phyloP scores from a whole-genome alignment of 30 jellyfish, hydroid and myxozoan genomes.

The Phacellophora camtschatica region DNA sequence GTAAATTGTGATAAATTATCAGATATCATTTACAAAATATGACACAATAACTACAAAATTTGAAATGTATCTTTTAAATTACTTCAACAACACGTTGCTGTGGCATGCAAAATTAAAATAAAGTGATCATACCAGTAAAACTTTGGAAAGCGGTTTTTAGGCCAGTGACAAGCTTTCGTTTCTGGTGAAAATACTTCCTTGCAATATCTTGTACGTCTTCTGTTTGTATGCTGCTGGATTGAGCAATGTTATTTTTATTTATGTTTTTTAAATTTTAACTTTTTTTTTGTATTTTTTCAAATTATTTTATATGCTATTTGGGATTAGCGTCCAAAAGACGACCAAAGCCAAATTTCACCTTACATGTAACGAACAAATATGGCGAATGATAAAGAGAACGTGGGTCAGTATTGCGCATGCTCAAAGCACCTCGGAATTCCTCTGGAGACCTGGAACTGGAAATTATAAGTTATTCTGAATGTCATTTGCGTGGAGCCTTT shows the following conservation, averaged over 20 bases:
- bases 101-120: too few species aligned
- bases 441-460: slow-evolving; percentile 10
- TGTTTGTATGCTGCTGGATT: background rate
- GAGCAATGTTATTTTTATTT: slow-evolving; percentile 5
- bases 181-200: slow-evolving; percentile 5
- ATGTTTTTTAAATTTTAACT: slow-evolving; percentile 2
- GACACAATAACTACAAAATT: too few species aligned
- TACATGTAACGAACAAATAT: slow-evolving; percentile 51
- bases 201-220: background rate
- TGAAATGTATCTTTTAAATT: too few species aligned
- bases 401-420: slow-evolving; percentile 65
- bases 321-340: slow-evolving; percentile 66
- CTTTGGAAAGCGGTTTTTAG: too few species aligned
- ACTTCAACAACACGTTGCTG: too few species aligned
- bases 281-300: slow-evolving; percentile 44
- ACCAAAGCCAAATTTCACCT: slow-evolving; percentile 48
- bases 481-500: too few species aligned
- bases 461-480: too few species aligned
- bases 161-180: too few species aligned
- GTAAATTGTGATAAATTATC: too few species aligned
- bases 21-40: too few species aligned
- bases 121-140: too few species aligned
- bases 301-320: slow-evolving; percentile 26
- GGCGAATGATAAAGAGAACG: slow-evolving; percentile 72
- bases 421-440: background rate